Base-by-base conservation (phyloP, 2,888 invertebrate genomes). In the Noctua janthe region DNA sequence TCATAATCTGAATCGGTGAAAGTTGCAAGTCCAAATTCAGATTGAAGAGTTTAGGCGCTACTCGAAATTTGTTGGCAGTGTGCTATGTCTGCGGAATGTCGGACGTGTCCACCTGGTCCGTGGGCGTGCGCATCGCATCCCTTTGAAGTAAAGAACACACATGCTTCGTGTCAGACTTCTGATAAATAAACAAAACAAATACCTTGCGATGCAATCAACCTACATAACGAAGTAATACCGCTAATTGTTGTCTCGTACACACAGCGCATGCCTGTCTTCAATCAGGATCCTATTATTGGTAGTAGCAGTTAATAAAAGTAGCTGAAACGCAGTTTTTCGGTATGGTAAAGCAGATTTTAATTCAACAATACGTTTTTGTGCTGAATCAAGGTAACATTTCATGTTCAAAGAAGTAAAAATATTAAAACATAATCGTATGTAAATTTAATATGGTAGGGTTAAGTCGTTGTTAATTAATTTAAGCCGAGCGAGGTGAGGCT, bases 391-490 rank as follows among this genome's bases (percentile, higher is more conserved):
- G 69, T 69, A 56, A 82, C 35, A 67, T 78, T 74, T 69, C 67
- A 74, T 20, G 72, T 78, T 85, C 81, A 78, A 87, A 86, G 87
- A 86, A 81, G 84, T 88, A 73, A 77, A 86, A 77, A 87, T 75
- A 76, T 83, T 64, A 88, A 88, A 71, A 80, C 76, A 74, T 77
- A 76, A 82, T 75, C 76, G 66, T 78, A 86, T 78, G 86, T 92
- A 92, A 91, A 92, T 93, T 92, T 92, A 92, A 92, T 92, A 93
- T 92, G 91, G 86, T 84, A 89, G 92, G 93, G 94, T 94, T 94
- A 94, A 94, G 93, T 94, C 92, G 92, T 93, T 93, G 94, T 96
- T 96, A 95, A 95, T 96, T 96, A 96, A 96, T 96, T 95, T 94
- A 95, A 94, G 92, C 92, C 92, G 91, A 93, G 93, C 93, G 93